Evolutionary conservation across 2,888 invertebrate species (phyloP), one percentile per base, ranked within the genome.

Genomic region (Diloba caeruleocephala): DNA sequence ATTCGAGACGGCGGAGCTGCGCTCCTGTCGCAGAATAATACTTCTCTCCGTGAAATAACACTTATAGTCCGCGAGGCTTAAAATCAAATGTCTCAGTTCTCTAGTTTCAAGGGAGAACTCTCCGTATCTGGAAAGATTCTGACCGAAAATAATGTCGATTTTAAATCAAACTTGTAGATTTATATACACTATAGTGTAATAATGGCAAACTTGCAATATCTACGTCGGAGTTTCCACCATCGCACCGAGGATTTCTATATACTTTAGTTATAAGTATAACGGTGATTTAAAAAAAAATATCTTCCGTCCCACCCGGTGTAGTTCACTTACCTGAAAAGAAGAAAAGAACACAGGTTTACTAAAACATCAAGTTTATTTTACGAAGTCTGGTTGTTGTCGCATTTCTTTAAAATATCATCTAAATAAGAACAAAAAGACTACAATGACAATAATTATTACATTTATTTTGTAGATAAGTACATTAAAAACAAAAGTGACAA

Each of bases 1-100:
- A 91, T 92, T 93, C 90, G 91, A 91, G 89, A 89, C 90, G 92
- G 84, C 86, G 88, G 85, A 87, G 90, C 88, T 85, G 85, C 89
- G 89, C 87, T 89, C 87, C 88, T 90, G 89, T 87, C 89, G 89
- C 85, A 90, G 92, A 91, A 93, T 93, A 93, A 92, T 93, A 92
- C 92, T 90, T 92, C 90, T 89, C 88, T 77, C 87, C 79, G 86
- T 92, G 92, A 92, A 92, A 93, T 93, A 92, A 92, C 92, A 92
- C 91, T 93, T 92, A 92, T 89, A 92, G 90, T 92, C 89, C 88
- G 88, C 90, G 89, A 90, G 90, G 92, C 92, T 93, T 92, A 92
- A 92, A 92, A 93, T 92, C 92, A 92, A 93, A 93, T 90, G 92
- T 92, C 89, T 84, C 79, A 84, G 87, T 86, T 87, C 85, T 83